Base-by-base conservation (phyloP, 2,888 invertebrate species). In the Yponomeuta evonymella region DNA sequence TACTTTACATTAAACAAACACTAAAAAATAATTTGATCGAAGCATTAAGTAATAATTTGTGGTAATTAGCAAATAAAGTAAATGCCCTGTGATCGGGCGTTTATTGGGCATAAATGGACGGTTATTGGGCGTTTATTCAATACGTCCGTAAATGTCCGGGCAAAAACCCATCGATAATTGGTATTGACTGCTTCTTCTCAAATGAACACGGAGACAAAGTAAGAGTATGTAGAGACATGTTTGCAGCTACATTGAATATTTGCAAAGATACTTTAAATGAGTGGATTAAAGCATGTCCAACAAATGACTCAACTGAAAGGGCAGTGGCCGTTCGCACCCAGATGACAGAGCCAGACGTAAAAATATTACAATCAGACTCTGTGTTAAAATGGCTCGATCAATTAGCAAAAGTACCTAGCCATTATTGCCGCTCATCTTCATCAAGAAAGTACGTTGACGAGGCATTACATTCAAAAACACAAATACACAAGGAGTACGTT, bases 371-470 rank as follows among this genome's bases (percentile, higher is more conserved):
- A n/a, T 71, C 67, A 36, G 68, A 68, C 63, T 67, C 67, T 15
- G 71, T 68, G 9, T 51, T 68, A 12, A 33, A 51, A 68, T 68
- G 68, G 62, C 62, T 68, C 51, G 68, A 71, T n/a, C 68, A 71
- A n/a, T 23, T 71, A n/a, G 67, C 68, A 33, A 71, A 71, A 65
- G 70, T 70, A 70, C 70, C 70, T 15, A 67, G 70, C 65, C 70
- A 67, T 70, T 70, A 70, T 70, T 70, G 70, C 66, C 58, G 70
- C 66, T 70, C 70, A 36, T 70, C 66, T 70, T 63, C 70, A 9
- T 70, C 70, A n/a, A 70, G 70, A 70, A 70, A 33, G 11, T 70
- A 70, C 63, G 67, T 70, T 66, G 68, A 68, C 12, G 68, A 48
- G 9, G 68, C 68, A 68, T 67, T 71, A 51, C 71, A 67, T 48